Conservation (phyloP, 2,888 invertebrate species). For the Podabrus alpinus region DNA sequence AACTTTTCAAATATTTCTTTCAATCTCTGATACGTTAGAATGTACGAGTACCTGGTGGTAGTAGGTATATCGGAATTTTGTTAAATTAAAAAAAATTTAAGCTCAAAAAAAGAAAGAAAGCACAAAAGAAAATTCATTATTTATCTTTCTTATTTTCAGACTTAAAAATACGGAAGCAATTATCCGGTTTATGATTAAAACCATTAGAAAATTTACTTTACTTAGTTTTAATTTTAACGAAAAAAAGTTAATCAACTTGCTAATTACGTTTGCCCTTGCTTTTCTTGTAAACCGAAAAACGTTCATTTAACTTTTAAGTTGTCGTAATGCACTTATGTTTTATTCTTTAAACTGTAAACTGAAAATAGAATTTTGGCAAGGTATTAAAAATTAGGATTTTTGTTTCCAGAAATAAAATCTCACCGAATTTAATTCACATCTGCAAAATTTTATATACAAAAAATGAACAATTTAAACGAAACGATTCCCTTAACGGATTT, state of each 20-base stretch:
- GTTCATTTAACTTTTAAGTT: not conserved
- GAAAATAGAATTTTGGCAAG: not conserved
- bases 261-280: constrained; percentile 13
- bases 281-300: not conserved
- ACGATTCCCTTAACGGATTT: not conserved
- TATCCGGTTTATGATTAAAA: constrained; percentile 21
- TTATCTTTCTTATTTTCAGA: not conserved
- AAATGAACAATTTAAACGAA: not conserved
- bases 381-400: not conserved
- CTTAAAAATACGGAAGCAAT: constrained; percentile 2
- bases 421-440: not conserved
- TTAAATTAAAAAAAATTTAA: not conserved
- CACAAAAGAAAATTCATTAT: not conserved
- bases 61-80: not conserved
- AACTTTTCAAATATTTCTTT: too few relatives aligned
- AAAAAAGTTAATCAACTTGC: constrained; percentile 21
- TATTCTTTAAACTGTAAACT: not conserved
- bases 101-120: not conserved
- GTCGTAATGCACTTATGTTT: not conserved
- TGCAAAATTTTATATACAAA: not conserved
- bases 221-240: constrained; percentile 13
- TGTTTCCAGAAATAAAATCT: not conserved
- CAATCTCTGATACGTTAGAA: not conserved
- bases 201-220: constrained; percentile 21
- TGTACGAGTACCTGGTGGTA: too few relatives aligned